Conservation (phyloP, 2,797 vertebrate genomes). For the Microcaecilia unicolor region DNA sequence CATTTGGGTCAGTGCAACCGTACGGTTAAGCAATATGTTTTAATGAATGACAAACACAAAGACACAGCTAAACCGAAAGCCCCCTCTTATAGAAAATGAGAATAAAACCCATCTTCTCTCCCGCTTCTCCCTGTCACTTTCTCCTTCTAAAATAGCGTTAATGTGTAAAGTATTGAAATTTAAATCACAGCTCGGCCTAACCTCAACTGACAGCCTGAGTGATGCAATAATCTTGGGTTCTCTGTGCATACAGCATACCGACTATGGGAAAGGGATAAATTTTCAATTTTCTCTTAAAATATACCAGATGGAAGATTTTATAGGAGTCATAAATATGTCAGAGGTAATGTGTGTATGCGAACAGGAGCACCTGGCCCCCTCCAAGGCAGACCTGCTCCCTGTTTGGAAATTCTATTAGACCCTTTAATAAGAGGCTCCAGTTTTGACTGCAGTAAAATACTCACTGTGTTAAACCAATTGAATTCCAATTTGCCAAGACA, state of each 20-base stretch:
- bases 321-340: slow-evolving; percentile 65
- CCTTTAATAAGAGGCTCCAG: slow-evolving; percentile 51
- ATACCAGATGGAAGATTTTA: slow-evolving; percentile 68
- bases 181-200: slow-evolving; percentile 48
- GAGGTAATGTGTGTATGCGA: slow-evolving; percentile 47
- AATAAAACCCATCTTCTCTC: not conserved
- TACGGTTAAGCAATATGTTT: too few species aligned
- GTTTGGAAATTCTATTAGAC: slow-evolving; percentile 53
- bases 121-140: slow-evolving; percentile 19
- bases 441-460: slow-evolving; percentile 41
- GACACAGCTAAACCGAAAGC: too few species aligned
- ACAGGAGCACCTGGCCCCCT: too few species aligned
- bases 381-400: slow-evolving; percentile 36
- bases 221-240: slow-evolving; percentile 42
- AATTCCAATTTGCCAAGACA: slow-evolving; percentile 46
- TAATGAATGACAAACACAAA: too few species aligned
- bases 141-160: slow-evolving; percentile 39
- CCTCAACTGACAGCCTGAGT: slow-evolving; percentile 28
- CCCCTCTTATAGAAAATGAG: too few species aligned
- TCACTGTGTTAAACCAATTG: slow-evolving; percentile 50
- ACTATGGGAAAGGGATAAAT: slow-evolving; percentile 56
- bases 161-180: slow-evolving; percentile 50
- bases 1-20: too few species aligned
- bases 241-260: slow-evolving; percentile 40
- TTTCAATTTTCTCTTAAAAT: slow-evolving; percentile 69